A percentile compares a stretch with the other conserved stretches of the same genome.
phyloP scores from a whole-genome alignment of 2,113 vertebrate genomes.

The Eupsittula cactorum region DNA sequence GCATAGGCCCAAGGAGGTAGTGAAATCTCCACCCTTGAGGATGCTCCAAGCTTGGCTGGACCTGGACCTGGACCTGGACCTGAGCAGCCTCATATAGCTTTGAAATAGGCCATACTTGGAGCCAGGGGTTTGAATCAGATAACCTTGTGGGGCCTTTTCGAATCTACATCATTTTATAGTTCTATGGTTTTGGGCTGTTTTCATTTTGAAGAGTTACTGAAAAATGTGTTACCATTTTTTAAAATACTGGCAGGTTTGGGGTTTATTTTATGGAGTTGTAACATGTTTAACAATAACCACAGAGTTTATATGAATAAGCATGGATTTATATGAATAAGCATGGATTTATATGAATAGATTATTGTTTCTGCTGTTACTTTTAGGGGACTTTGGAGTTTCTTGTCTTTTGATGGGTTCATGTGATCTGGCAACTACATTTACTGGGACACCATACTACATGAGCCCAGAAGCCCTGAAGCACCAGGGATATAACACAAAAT shows the following conservation, averaged over 20 bases:
- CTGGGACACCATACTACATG: slow-evolving; percentile 88
- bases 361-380: slow-evolving; percentile 14
- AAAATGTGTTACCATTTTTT: neutral
- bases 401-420: slow-evolving; percentile 85
- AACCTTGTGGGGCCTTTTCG: neutral
- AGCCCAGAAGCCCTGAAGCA: slow-evolving; percentile 87
- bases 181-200: neutral
- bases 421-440: slow-evolving; percentile 88
- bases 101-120: neutral
- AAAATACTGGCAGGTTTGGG: neutral
- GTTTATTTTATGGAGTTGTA: neutral
- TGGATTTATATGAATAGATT: neutral
- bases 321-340: neutral
- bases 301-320: neutral
- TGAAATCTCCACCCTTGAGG: neutral
- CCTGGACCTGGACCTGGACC: neutral
- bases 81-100: neutral
- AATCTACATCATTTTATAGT: neutral
- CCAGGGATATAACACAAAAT: slow-evolving; percentile 86
- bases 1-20: neutral
- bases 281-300: neutral
- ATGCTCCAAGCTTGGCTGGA: neutral
- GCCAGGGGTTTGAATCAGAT: neutral
- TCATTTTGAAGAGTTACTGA: neutral
- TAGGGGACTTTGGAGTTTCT: slow-evolving; percentile 91